A percentile compares a stretch with the other conserved stretches of the same genome.
Conservation (phyloP, 2,797 vertebrate species). For the Gymnoscopelus microlampas region DNA sequence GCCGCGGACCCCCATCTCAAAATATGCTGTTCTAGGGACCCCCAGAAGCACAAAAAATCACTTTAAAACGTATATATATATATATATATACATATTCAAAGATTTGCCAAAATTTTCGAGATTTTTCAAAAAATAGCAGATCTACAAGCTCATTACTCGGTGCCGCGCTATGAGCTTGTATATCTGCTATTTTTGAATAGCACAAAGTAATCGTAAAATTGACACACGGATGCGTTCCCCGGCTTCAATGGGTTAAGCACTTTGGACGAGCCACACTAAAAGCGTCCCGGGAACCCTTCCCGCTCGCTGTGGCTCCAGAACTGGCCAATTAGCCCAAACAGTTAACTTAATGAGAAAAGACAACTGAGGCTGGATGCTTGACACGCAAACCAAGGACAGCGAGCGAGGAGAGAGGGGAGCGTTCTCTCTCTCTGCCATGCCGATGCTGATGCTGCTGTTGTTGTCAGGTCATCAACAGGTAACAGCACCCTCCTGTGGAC, state of each 20-base stretch:
- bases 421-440: constrained; percentile 36
- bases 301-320: constrained; percentile 62
- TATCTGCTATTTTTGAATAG: no score
- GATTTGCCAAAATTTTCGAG: no score
- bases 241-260: constrained; percentile 59
- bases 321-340: constrained; percentile 68
- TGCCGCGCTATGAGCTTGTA: no score
- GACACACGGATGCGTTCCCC: no score
- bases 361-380: constrained; percentile 70
- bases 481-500: constrained; percentile 72
- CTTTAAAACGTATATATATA: no score
- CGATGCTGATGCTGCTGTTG: constrained; percentile 68
- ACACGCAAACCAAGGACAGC: constrained; percentile 34
- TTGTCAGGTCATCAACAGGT: constrained; percentile 38
- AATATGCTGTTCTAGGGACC: no score
- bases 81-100: no score
- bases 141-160: no score
- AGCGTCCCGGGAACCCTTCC: constrained; percentile 60
- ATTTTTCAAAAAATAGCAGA: no score
- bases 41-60: no score
- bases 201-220: no score
- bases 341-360: constrained; percentile 74
- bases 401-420: constrained; percentile 1
- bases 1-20: no score
- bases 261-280: constrained; percentile 70